Evolutionary conservation across 2,888 invertebrate species (phyloP).

Genomic region (Spodoptera exigua): DNA sequence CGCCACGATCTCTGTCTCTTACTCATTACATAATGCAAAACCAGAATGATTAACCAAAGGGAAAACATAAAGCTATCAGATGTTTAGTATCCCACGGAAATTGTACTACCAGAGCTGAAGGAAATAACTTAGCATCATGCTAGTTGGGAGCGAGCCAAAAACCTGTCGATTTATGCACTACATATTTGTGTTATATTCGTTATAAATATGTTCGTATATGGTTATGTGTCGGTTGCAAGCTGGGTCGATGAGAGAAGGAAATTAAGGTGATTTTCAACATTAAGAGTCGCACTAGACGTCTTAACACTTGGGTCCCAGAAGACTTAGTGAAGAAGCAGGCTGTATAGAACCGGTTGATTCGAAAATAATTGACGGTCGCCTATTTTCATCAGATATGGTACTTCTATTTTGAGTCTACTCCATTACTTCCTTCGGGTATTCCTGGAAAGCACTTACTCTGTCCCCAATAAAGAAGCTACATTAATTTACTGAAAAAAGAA

Average conservation of each 20-base stretch:
- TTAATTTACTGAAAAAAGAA: too few species aligned
- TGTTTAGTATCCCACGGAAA: constrained; percentile 43
- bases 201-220: constrained; percentile 39
- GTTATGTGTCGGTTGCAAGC: constrained; percentile 8
- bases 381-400: too few species aligned
- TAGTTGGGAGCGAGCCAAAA: constrained; percentile 49
- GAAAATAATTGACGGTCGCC: too few species aligned
- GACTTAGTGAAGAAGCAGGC: too few species aligned
- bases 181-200: constrained; percentile 48
- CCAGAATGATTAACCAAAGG: constrained; percentile 43
- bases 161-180: constrained; percentile 53
- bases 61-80: constrained; percentile 47
- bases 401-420: too few species aligned
- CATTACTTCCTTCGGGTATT: too few species aligned
- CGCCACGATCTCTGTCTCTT: constrained; percentile 8
- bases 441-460: too few species aligned
- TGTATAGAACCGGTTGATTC: too few species aligned
- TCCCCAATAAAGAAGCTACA: too few species aligned
- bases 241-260: constrained; percentile 3
- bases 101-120: constrained; percentile 47
- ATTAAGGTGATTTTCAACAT: constrained; percentile 18
- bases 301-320: too few species aligned
- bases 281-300: too few species aligned
- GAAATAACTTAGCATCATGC: constrained; percentile 49
- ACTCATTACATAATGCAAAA: constrained; percentile 38